Evolutionary conservation across 2,797 vertebrate genomes (phyloP), one percentile per base, ranked within the genome.

Genomic region (Taeniopygia guttata): DNA sequence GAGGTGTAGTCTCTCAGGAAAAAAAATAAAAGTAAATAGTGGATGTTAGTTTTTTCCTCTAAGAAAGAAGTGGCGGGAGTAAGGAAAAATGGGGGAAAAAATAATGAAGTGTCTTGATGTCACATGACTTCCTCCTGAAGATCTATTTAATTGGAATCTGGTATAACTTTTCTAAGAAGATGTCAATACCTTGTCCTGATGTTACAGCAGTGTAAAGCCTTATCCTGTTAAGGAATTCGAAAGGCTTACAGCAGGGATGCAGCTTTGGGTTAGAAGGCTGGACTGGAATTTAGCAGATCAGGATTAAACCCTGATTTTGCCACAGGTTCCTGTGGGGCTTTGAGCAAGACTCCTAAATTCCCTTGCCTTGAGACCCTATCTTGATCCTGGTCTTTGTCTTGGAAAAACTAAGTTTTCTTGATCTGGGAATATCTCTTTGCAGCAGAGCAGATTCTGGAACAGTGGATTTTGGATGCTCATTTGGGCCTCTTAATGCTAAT

Each of bases 401-500:
- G 90, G 90, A 45, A 79, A 94, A 93, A 43, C 4, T 22, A 68
- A 55, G 29, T 51, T 73, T 72, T 84, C 58, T 54, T 52, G 34
- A 87, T 49, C 67, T 89, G n/a, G 21, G 30, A 91, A 19, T 67
- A 18, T 16, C 21, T 77, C 64, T 68, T 82, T 70, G 69, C n/a
- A 68, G 48, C 15, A 54, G 14, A 80, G n/a, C 66, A 54, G 5
- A 91, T 42, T 43, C 74, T 90, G 76, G 48, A 87, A 81, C 32
- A 29, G 64, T 78, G 36, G 69, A 84, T 83, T 91, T 40, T 75
- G 87, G 69, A 66, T 77, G 74, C 75, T 87, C 26, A 77, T 80
- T 86, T 93, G 60, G 40, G 40, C 58, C 36, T 87, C 45, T 79
- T 68, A 83, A 92, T 93, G 82, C 78, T 95, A 96, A 85, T 78